Evolutionary conservation across 2,888 invertebrate species (phyloP).

Genomic region (Sarcophaga caerulescens): DNA sequence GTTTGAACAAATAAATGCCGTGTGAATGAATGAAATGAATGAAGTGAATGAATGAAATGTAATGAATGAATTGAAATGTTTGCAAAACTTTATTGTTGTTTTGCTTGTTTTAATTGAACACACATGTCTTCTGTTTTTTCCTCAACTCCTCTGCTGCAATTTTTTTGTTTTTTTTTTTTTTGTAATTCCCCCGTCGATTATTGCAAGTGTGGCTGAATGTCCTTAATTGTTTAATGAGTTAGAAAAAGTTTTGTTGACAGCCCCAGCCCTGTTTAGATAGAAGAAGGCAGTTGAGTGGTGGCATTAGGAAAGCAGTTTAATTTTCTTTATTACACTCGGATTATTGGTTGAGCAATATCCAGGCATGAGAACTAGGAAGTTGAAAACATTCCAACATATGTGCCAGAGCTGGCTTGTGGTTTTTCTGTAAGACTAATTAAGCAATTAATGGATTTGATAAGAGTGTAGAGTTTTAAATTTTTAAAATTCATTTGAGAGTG

Average conservation of each 20-base stretch:
- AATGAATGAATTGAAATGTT: slow-evolving; percentile 32
- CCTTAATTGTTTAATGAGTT: slow-evolving; percentile 31
- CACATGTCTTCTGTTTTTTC: slow-evolving; percentile 12
- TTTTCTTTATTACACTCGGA: too few species aligned
- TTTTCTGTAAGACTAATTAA: not conserved
- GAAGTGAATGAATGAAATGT: too few species aligned
- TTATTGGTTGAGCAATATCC: not conserved
- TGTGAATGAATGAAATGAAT: not conserved
- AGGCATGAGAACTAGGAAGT: not conserved
- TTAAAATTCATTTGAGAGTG: too few species aligned
- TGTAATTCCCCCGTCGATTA: not conserved
- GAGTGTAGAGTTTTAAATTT: too few species aligned
- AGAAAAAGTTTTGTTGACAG: not conserved
- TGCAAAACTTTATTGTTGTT: slow-evolving; percentile 21
- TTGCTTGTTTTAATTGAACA: slow-evolving; percentile 15
- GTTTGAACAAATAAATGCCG: not conserved
- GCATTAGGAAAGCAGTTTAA: not conserved
- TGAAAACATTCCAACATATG: not conserved
- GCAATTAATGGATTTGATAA: not conserved
- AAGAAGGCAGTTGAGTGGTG: too few species aligned
- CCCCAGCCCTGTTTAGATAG: not conserved
- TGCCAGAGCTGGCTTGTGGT: not conserved
- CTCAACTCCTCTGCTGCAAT: too few species aligned
- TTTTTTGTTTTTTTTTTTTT: too few species aligned
- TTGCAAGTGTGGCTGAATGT: not conserved